These are phyloP conservation scores for Oreochromis niloticus DNA, from an alignment of 2,113 vertebrate genomes.

Conservation along the genomic window DNA sequence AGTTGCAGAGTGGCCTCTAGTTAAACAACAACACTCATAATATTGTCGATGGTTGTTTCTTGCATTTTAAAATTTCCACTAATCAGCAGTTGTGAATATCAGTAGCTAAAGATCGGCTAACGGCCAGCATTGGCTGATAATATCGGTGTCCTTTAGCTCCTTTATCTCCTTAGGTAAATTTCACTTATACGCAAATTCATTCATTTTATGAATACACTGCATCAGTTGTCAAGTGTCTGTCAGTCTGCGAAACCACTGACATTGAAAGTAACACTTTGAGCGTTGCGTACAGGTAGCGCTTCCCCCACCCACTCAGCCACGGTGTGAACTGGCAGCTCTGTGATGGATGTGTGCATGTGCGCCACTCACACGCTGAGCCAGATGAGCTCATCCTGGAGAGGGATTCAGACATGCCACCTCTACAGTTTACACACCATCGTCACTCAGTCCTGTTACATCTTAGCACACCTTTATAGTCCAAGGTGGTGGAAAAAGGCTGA, in stretches of 20 bases:
- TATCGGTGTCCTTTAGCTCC: not conserved
- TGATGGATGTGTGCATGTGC: not conserved
- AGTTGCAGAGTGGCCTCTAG: not conserved
- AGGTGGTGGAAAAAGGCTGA: not conserved
- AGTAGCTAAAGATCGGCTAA: not conserved
- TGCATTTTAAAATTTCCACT: not conserved
- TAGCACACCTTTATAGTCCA: not conserved
- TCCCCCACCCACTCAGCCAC: not conserved
- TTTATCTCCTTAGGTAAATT: not conserved
- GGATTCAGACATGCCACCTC: not conserved
- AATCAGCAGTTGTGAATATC: not conserved
- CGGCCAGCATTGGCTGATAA: fast-evolving
- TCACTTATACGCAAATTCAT: not conserved
- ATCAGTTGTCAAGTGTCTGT: not conserved
- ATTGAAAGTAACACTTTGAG: not conserved
- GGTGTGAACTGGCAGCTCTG: not conserved
- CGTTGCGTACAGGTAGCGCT: not conserved
- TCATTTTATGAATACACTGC: not conserved
- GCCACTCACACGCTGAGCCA: not conserved
- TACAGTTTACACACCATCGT: not conserved
- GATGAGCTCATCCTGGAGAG: constrained; percentile 30
- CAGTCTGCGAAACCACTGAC: not conserved
- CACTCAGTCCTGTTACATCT: not conserved
- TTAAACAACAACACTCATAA: not conserved
- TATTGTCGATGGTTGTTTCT: not conserved